Conservation (phyloP, 2,113 vertebrate genomes). For the Propithecus coquereli region DNA sequence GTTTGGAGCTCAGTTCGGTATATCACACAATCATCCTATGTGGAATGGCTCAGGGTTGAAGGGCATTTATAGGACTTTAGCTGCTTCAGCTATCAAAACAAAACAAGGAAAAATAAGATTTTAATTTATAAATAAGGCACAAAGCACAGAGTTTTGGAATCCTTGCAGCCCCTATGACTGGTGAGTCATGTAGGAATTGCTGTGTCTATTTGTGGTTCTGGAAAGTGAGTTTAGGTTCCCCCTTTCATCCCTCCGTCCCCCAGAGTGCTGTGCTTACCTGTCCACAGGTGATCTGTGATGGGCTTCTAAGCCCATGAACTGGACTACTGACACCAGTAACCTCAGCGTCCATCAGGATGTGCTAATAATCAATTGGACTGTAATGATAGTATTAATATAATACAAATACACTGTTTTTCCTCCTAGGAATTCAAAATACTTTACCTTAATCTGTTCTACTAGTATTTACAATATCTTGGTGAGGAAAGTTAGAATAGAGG, state of each 20-base stretch:
- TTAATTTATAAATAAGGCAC: background rate
- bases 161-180: background rate
- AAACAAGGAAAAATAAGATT: background rate
- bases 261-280: no score
- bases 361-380: background rate
- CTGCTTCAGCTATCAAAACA: background rate
- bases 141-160: background rate
- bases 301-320: background rate
- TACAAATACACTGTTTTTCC: background rate
- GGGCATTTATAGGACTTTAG: constrained; percentile 1
- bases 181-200: background rate
- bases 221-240: background rate
- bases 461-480: background rate
- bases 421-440: constrained; percentile 6
- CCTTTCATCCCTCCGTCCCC: background rate
- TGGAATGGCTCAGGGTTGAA: background rate
- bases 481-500: background rate
- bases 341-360: background rate
- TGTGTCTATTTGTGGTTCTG: background rate
- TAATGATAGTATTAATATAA: background rate
- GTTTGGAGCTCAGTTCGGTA: background rate
- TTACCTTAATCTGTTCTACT: background rate
- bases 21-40: background rate
- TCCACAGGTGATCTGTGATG: background rate
- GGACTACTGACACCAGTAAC: background rate